Evolutionary conservation across 1,140 invertebrate genomes (phyloP), one percentile per base, ranked within the genome.

Genomic region (Bombus breviceps): DNA sequence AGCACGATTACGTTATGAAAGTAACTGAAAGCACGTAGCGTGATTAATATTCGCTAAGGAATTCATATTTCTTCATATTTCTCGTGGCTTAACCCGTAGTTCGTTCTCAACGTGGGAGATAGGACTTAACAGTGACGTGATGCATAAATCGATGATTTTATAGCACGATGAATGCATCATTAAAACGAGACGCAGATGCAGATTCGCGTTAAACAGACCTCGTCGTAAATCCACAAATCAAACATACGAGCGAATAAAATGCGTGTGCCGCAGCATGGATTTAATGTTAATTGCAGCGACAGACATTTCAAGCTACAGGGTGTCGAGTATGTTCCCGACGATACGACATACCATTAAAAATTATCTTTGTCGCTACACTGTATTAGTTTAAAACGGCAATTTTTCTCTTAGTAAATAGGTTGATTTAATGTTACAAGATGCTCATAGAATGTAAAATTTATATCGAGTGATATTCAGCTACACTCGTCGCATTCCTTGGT

Each of bases 101-200:
- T 74, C 32, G 6, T 28, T 18, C n/a, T 28, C 79, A 15, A 68
- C 71, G 84, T 57, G 71, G 71, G 84, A 76, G 79, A 73, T 57
- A 68, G 1, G 28, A n/a, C 62, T 37, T 37, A n/a, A 37, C n/a
- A 39, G 53, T 25, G 41, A 13, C 32, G 12, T 32, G 39, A 41
- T 53, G 28, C 72, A 71, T 76, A 86, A 86, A 83, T 85, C 71
- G 84, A 85, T 81, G 57, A 85, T 74, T 81, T 81, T 85, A 85
- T 81, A 81, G 68, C n/a, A 22, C 71, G 69, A 75, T 68, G 59
- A 85, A 81, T 41, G 71, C 62, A 47, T 41, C 68, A 59, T 81
- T 85, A 81, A 85, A 75, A 75, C 59, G 75, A 57, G 59, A 85
- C 69, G 59, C 71, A 43, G 69, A 75, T 68, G 57, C 47, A 12